These are phyloP conservation scores for Carollia perspicillata DNA, from an alignment of 2,113 vertebrate genomes.

Conservation along the genomic window DNA sequence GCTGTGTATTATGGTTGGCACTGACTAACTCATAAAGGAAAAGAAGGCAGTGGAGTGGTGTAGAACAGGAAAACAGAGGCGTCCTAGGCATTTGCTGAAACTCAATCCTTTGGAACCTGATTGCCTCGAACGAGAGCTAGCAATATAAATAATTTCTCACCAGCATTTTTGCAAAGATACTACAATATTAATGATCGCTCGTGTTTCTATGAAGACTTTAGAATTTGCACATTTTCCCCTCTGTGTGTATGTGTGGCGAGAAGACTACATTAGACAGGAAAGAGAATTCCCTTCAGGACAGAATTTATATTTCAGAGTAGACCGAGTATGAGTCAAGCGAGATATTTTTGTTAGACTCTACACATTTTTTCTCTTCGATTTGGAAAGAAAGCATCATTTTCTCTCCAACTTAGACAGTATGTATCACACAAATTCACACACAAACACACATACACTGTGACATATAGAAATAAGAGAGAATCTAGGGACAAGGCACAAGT, in stretches of 20 bases:
- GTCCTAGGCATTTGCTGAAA: constrained; percentile 34
- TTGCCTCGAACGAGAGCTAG: constrained; percentile 21
- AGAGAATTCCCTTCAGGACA: constrained; percentile 71
- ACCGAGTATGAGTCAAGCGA: constrained; percentile 56
- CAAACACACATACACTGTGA: background rate
- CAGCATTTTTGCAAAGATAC: constrained; percentile 50
- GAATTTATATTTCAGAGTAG: constrained; percentile 52
- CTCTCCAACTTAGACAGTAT: constrained; percentile 49
- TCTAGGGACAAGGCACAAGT: background rate
- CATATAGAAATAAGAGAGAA: background rate
- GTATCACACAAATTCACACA: constrained; percentile 51
- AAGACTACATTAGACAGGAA: constrained; percentile 65
- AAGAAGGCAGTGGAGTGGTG: background rate
- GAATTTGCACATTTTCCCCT: constrained; percentile 27
- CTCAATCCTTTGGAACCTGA: constrained; percentile 5
- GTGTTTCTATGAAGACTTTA: constrained; percentile 35
- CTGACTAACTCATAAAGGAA: background rate
- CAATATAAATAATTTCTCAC: constrained; percentile 58
- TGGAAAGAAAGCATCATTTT: constrained; percentile 66
- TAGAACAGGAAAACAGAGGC: background rate
- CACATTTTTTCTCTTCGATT: constrained; percentile 72
- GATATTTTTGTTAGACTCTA: constrained; percentile 65
- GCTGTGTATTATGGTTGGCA: background rate
- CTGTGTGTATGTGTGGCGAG: constrained; percentile 16
- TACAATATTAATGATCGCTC: constrained; percentile 63